Evolutionary conservation across 2,888 invertebrate genomes (phyloP).

Genomic region (Drosophila stalkeri): DNA sequence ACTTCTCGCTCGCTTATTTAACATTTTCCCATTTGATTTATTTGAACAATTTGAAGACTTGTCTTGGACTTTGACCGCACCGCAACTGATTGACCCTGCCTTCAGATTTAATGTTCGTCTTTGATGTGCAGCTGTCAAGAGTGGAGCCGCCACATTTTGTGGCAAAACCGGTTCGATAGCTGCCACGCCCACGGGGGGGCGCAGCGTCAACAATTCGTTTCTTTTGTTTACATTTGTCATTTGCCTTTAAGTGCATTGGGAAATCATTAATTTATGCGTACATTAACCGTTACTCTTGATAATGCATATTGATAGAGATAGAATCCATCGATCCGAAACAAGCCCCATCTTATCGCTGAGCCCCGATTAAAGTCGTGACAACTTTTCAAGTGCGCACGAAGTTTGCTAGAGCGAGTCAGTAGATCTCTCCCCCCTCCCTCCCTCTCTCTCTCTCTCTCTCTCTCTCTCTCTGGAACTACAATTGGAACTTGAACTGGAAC

Average conservation of each 20-base stretch:
- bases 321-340: conserved; percentile 15
- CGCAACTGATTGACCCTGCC: conserved; percentile 37
- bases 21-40: conserved; percentile 59
- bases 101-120: background rate
- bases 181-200: conserved; percentile 42
- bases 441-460: background rate
- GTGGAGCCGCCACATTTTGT: conserved; percentile 19
- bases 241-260: conserved; percentile 45
- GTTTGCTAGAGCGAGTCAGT: background rate
- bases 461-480: background rate
- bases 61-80: conserved; percentile 50
- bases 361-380: conserved; percentile 66
- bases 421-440: no score
- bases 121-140: conserved; percentile 59
- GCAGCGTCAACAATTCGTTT: conserved; percentile 60
- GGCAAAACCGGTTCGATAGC: conserved; percentile 52
- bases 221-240: conserved; percentile 67
- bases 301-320: conserved; percentile 33
- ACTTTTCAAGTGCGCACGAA: conserved; percentile 54
- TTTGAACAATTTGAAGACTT: conserved; percentile 48
- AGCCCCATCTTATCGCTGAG: conserved; percentile 31
- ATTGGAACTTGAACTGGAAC: conserved; percentile 21
- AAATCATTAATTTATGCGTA: conserved; percentile 71
- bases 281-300: conserved; percentile 76
- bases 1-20: conserved; percentile 11